Percentiles rank a stretch among this genome's conserved stretches.
Evolutionary conservation across 2,797 vertebrate genomes (phyloP).

Genomic region (Todus mexicanus): DNA sequence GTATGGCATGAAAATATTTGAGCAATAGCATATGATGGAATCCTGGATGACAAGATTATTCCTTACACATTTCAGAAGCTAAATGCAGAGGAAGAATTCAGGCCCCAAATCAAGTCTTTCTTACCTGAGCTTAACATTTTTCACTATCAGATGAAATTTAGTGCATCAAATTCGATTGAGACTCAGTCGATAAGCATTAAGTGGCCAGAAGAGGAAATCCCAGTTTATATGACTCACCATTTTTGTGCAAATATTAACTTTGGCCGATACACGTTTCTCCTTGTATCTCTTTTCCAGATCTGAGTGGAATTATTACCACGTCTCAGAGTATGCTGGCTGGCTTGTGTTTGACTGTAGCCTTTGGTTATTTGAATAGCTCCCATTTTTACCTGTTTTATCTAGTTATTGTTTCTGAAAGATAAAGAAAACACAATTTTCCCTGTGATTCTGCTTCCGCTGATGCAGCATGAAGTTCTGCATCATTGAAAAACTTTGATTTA

Average conservation of each 20-base stretch:
- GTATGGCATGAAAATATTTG: background rate
- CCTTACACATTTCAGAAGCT: background rate
- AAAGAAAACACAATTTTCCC: background rate
- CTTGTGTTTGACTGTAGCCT: background rate
- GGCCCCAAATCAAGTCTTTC: background rate
- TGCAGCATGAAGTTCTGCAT: background rate
- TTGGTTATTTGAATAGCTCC: constrained; percentile 22
- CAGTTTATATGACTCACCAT: constrained; percentile 79
- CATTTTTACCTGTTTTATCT: constrained; percentile 39
- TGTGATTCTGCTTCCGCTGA: background rate
- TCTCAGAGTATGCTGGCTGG: constrained; percentile 31
- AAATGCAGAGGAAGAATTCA: background rate
- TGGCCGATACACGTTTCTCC: constrained; percentile 74
- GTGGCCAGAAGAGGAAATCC: constrained; percentile 74
- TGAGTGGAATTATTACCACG: constrained; percentile 50
- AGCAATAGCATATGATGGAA: background rate
- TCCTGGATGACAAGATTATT: background rate
- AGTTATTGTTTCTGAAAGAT: constrained; percentile 28
- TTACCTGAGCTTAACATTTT: constrained; percentile 1
- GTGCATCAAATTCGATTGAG: constrained; percentile 65
- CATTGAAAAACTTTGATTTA: background rate
- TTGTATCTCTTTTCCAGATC: constrained; percentile 81
- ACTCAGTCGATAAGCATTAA: constrained; percentile 33
- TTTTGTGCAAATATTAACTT: constrained; percentile 87
- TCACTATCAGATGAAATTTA: constrained; percentile 1